These are phyloP conservation scores for Periophthalmus magnuspinnatus DNA, from an alignment of 2,797 vertebrate species.

Conservation along the genomic window DNA sequence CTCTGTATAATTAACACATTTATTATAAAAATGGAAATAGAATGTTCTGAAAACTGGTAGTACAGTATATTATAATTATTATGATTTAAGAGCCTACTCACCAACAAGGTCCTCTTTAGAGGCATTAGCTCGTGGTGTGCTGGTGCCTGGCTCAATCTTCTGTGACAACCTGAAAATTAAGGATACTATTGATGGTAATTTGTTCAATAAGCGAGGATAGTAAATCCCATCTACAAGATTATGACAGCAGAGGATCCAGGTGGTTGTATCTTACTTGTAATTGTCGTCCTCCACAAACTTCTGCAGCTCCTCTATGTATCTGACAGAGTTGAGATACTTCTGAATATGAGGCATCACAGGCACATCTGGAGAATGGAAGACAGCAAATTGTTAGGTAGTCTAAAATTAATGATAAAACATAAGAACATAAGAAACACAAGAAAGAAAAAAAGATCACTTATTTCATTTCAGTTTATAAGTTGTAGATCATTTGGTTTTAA, in stretches of 20 bases:
- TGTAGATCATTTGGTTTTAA: background rate
- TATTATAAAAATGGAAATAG: too few species aligned
- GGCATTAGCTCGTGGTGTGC: constrained; percentile 89
- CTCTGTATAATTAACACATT: background rate
- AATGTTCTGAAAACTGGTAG: background rate
- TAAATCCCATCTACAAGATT: background rate
- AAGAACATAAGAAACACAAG: too few species aligned
- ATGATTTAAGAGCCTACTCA: constrained; percentile 60
- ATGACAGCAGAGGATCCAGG: background rate
- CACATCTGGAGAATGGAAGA: constrained; percentile 79
- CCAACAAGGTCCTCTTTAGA: constrained; percentile 95
- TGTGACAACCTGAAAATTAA: constrained; percentile 85
- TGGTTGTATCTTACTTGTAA: constrained; percentile 87
- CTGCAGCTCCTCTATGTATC: constrained; percentile 97
- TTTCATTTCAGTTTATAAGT: background rate
- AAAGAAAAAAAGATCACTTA: too few species aligned
- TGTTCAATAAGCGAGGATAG: background rate
- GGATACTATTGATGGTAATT: background rate
- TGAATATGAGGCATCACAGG: constrained; percentile 94
- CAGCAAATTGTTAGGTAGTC: background rate
- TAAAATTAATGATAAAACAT: background rate
- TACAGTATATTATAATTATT: background rate
- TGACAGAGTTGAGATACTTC: constrained; percentile 97
- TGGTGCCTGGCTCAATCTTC: constrained; percentile 97
- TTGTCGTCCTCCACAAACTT: constrained; percentile 99